These are phyloP conservation scores for Phrynocephalus guinanensis DNA, from an alignment of 2,797 vertebrate genomes.

Conservation along the genomic window DNA sequence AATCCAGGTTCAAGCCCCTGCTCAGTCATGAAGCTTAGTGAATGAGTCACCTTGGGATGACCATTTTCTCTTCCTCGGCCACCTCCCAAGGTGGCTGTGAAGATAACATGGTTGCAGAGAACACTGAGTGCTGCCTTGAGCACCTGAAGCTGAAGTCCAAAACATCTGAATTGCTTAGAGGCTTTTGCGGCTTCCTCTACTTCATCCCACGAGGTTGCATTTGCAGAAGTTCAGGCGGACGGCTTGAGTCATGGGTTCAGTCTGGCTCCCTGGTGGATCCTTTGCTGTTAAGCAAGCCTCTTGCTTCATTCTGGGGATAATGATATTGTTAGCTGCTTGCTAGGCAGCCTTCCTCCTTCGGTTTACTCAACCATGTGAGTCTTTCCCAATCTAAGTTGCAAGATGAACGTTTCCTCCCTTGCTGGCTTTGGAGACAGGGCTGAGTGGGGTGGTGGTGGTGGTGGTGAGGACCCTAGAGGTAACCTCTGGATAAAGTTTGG, in stretches of 20 bases:
- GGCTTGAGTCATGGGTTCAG: not conserved
- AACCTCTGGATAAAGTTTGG: not conserved
- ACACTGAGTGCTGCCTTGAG: not conserved
- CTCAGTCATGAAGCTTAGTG: not conserved
- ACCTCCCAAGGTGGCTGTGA: not conserved
- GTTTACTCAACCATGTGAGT: not conserved
- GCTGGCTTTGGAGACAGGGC: not conserved
- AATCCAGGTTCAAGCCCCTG: not conserved
- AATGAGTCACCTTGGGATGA: no score
- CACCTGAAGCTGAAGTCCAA: not conserved
- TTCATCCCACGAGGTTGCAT: not conserved
- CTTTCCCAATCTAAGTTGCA: slow-evolving; percentile 9
- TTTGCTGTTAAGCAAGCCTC: not conserved
- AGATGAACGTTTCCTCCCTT: no score
- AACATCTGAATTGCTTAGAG: not conserved
- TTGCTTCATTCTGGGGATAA: slow-evolving; percentile 3
- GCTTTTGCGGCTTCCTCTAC: not conserved
- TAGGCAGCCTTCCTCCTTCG: not conserved
- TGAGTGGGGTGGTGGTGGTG: not conserved
- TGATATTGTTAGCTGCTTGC: slow-evolving; percentile 14
- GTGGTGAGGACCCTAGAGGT: not conserved
- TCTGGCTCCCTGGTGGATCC: not conserved
- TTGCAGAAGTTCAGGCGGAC: not conserved
- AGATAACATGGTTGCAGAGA: not conserved
- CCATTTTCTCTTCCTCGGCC: not conserved